phyloP scores from a whole-genome alignment of 2,113 vertebrate species.

The Narcine bancroftii region DNA sequence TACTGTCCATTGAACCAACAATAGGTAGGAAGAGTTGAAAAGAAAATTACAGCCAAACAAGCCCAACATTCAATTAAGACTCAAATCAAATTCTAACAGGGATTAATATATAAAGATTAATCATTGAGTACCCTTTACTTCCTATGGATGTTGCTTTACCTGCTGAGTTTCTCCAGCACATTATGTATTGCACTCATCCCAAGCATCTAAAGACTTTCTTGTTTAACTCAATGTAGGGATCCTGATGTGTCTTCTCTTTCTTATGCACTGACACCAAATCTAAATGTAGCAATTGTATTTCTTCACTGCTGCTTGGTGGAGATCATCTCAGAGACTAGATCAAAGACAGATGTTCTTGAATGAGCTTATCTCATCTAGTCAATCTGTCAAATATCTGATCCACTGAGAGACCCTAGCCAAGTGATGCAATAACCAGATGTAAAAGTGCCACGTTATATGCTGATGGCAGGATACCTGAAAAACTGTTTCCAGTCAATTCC shows the following conservation, averaged over 20 bases:
- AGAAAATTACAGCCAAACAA: background rate
- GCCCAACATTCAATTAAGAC: too few species aligned
- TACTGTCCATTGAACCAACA: background rate
- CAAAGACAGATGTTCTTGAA: background rate
- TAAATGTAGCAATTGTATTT: background rate
- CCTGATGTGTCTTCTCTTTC: background rate
- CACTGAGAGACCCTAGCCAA: background rate
- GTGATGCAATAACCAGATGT: background rate
- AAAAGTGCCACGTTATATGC: background rate
- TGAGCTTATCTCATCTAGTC: background rate
- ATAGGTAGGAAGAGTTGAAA: background rate
- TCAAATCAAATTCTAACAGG: background rate
- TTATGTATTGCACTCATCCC: too few species aligned
- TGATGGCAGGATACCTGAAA: background rate
- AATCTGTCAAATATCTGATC: background rate
- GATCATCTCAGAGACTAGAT: background rate
- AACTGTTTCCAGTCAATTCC: background rate
- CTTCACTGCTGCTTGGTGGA: background rate
- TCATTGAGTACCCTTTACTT: too few species aligned
- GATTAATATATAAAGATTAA: background rate
- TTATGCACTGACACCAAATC: background rate
- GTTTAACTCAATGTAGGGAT: background rate
- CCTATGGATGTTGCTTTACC: too few species aligned
- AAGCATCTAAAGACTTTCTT: too few species aligned
- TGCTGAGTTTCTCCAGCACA: too few species aligned